Evolutionary conservation across 2,113 vertebrate genomes (phyloP).

Genomic region (Gopherus evgoodei): DNA sequence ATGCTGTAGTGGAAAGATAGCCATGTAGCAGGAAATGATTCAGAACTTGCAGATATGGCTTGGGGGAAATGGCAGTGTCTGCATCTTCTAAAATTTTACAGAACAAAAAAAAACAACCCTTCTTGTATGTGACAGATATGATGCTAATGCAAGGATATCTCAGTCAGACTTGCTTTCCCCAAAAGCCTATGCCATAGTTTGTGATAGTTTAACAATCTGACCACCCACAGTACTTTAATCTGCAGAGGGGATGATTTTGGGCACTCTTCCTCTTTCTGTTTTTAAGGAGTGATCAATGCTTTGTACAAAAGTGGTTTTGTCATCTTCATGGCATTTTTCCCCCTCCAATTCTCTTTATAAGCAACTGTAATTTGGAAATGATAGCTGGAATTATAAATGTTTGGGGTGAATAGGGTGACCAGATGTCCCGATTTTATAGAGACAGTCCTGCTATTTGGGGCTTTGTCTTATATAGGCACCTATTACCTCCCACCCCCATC

Average conservation of each 20-base stretch:
- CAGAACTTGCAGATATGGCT: background rate
- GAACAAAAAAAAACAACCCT: background rate
- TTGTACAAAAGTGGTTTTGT: background rate
- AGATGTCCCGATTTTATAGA: too few relatives aligned
- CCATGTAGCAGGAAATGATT: background rate
- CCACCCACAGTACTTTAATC: fast-evolving
- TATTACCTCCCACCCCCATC: too few relatives aligned
- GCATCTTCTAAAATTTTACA: fast-evolving
- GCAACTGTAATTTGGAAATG: background rate
- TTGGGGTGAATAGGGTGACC: background rate
- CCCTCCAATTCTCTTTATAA: background rate
- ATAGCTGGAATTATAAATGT: background rate
- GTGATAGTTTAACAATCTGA: background rate
- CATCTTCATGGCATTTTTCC: background rate
- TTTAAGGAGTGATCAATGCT: fast-evolving
- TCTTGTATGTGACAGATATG: too few relatives aligned
- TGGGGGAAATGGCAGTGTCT: background rate
- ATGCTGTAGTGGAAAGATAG: fast-evolving
- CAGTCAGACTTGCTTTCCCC: too few relatives aligned
- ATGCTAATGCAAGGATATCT: too few relatives aligned
- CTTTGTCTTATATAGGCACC: too few relatives aligned
- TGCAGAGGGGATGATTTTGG: background rate
- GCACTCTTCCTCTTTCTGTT: background rate
- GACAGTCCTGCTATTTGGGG: too few relatives aligned
- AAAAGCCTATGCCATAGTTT: background rate